Evolutionary conservation across 2,888 invertebrate species (phyloP).

Genomic region (Bombyx huttoni): DNA sequence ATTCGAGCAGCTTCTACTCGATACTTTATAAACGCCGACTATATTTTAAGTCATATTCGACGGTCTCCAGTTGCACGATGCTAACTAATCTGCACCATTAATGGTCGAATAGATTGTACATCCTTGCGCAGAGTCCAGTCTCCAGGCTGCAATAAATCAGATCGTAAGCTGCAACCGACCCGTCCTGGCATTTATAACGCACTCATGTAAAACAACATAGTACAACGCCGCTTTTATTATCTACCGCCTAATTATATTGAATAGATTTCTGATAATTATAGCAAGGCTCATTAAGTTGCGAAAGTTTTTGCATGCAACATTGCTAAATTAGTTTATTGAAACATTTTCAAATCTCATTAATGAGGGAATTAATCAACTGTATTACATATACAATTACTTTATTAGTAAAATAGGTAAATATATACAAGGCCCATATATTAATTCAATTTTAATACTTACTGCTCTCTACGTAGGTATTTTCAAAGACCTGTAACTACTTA

Average conservation of each 20-base stretch:
- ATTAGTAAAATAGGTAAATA: too few species aligned
- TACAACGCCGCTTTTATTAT: constrained; percentile 15
- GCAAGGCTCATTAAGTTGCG: constrained; percentile 21
- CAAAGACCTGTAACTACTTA: background rate
- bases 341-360: background rate
- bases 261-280: constrained; percentile 21
- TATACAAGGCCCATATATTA: too few species aligned
- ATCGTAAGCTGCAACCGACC: constrained; percentile 25
- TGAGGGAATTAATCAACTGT: background rate
- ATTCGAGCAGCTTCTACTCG: constrained; percentile 27
- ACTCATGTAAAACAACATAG: constrained; percentile 12
- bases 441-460: too few species aligned
- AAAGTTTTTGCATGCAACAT: constrained; percentile 16
- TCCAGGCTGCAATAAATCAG: constrained; percentile 27
- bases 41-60: constrained; percentile 56
- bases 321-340: background rate
- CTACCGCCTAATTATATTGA: constrained; percentile 21
- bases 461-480: background rate
- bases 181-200: constrained; percentile 25
- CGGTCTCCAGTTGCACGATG: constrained; percentile 39
- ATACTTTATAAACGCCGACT: constrained; percentile 25
- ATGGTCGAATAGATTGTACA: constrained; percentile 57
- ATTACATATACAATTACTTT: too few species aligned
- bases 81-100: constrained; percentile 38
- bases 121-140: constrained; percentile 39